Conservation (phyloP, 2,113 vertebrate species). For the Abramis brama region DNA sequence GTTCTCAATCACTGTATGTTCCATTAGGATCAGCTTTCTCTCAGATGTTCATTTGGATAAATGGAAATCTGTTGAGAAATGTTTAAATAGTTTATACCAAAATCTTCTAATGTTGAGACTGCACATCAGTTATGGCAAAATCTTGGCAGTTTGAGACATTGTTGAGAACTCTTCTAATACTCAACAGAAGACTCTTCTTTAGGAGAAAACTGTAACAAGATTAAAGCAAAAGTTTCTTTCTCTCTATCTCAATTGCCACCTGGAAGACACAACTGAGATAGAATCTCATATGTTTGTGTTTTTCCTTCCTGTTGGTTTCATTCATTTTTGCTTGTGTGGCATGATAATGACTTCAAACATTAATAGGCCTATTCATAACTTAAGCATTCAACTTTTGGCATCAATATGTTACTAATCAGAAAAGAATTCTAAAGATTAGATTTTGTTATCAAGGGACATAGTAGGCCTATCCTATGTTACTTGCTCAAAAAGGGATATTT, state of each 20-base stretch:
- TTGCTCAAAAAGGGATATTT: neutral
- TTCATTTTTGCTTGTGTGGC: neutral
- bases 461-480: neutral
- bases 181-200: neutral
- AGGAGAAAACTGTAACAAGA: constrained; percentile 3
- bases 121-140: neutral
- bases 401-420: neutral
- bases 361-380: neutral
- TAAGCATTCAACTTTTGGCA: neutral
- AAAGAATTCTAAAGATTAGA: neutral
- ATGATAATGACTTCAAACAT: neutral
- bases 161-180: neutral
- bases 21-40: neutral
- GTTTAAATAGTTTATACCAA: neutral
- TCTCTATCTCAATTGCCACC: neutral
- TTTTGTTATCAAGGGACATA: neutral
- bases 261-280: neutral
- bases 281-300: neutral
- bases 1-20: neutral
- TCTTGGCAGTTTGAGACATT: neutral
- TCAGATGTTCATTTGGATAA: neutral
- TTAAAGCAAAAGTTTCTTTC: neutral
- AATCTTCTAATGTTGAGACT: neutral
- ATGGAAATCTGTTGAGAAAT: neutral
- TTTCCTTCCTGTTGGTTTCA: neutral